These are phyloP conservation scores for Protomyctophum bolini DNA, from an alignment of 2,113 vertebrate genomes.

Conservation along the genomic window DNA sequence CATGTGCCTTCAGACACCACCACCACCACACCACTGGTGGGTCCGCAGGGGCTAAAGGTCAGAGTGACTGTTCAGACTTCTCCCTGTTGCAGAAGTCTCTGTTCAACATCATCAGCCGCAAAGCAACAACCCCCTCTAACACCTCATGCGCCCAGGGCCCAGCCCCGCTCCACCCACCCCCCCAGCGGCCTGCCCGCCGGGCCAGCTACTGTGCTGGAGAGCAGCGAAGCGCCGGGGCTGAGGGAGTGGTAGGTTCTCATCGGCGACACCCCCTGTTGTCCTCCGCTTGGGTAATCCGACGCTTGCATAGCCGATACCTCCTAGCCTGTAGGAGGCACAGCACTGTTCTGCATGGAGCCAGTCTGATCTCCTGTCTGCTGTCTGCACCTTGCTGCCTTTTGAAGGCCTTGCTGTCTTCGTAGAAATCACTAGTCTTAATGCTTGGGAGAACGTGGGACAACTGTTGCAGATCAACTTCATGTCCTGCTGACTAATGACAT, in stretches of 20 bases:
- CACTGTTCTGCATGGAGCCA: slow-evolving; percentile 57
- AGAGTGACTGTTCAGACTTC: slow-evolving; percentile 67
- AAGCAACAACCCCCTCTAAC: slow-evolving; percentile 41
- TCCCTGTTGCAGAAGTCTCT: slow-evolving; percentile 72
- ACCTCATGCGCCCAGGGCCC: slow-evolving; percentile 28
- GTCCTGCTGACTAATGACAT: slow-evolving; percentile 55
- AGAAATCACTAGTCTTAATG: slow-evolving; percentile 39
- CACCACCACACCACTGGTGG: background rate
- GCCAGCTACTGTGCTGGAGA: slow-evolving; percentile 51
- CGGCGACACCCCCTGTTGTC: slow-evolving; percentile 23
- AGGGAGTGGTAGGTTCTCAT: slow-evolving; percentile 73
- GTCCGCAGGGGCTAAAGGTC: slow-evolving; percentile 41
- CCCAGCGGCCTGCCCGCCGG: slow-evolving; percentile 26
- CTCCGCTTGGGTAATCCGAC: slow-evolving; percentile 12
- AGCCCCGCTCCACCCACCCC: slow-evolving; percentile 20
- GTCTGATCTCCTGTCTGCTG: slow-evolving; percentile 32
- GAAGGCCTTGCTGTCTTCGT: slow-evolving; percentile 22
- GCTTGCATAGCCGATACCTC: slow-evolving; percentile 51
- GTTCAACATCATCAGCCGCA: slow-evolving; percentile 70
- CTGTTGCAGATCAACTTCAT: slow-evolving; percentile 26
- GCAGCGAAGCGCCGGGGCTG: slow-evolving; percentile 42
- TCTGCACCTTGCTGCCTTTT: slow-evolving; percentile 36
- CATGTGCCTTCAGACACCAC: slow-evolving; percentile 42
- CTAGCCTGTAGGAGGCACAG: slow-evolving; percentile 35
- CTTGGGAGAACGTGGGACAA: slow-evolving; percentile 1